Evolutionary conservation across 2,113 vertebrate species (phyloP), one percentile per base, ranked within the genome.

Genomic region (Caranx melampygus): DNA sequence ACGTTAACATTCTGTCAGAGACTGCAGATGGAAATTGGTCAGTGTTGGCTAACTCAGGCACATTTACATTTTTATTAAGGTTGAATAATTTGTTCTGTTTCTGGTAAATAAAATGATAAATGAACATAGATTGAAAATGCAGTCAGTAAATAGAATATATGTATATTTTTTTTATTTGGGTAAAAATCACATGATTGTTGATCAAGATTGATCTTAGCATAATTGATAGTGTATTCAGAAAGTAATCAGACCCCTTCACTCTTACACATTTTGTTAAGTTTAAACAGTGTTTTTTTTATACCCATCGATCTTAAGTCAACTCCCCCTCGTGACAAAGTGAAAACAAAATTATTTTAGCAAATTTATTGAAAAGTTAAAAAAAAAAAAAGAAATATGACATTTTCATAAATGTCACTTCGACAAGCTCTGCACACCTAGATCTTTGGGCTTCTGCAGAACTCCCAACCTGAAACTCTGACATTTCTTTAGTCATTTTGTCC

Each of bases 21-120:
- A 40, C 18, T 4, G 35, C 55, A 66, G 61, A 75, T 68, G 60
- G 34, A 79, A 69, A 68, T 44, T 44, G 68, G 62, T 58, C 71
- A 66, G 20, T 82, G 26, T 37, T 59, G 37, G 40, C 62, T 69
- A 61, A 65, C 54, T 57, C 3, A 0, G 18, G 1, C 10, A 6
- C 14, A 79, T 77, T 79, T 61, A 49, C 75, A 85, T 82, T 82
- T 87, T 61, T 73, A 79, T 85, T 85, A 59, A 75, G 31, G 40
- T 57, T 55, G 66, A 81, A 74, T 59, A 7, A 71, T 72, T 81
- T 52, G 4, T 42, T 69, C 26, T 58, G 10, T 58, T 37, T 7
- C 9, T 14, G 31, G 51, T 35, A n/a, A 16, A 66, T 47, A 60
- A 57, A 71, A 71, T 12, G 34, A 59, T 31, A 42, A 37, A 54